Conservation (phyloP, 2,113 vertebrate species). For the Astatotilapia flaviijosephi region DNA sequence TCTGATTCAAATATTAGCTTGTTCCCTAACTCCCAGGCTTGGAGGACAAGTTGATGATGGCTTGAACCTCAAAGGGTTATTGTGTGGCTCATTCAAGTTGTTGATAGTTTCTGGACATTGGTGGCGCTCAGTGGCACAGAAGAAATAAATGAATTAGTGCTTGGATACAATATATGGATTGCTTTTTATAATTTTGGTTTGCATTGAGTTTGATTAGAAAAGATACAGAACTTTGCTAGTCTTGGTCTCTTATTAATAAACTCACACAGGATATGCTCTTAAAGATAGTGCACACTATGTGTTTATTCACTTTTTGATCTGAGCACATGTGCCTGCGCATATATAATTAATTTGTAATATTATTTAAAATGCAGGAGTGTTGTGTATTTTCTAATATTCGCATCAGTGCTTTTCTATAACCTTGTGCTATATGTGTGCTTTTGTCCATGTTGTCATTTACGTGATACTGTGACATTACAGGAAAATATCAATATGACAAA, state of each 20-base stretch:
- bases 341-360: neutral
- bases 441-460: neutral
- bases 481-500: neutral
- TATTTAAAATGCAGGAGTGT: neutral
- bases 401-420: neutral
- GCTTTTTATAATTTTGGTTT: neutral
- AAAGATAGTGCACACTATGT: neutral
- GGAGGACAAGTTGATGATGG: neutral
- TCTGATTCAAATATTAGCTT: neutral
- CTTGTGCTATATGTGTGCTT: neutral
- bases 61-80: neutral
- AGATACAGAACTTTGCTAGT: neutral
- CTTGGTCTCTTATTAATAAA: neutral
- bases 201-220: neutral
- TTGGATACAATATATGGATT: neutral
- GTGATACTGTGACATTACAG: neutral
- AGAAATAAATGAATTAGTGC: neutral
- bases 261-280: neutral
- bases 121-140: neutral
- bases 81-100: neutral
- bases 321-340: neutral
- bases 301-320: neutral
- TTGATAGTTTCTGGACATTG: neutral
- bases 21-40: neutral
- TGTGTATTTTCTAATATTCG: neutral